Base-by-base conservation (phyloP, 2,888 invertebrate genomes). In the Scaeva pyrastri region DNA sequence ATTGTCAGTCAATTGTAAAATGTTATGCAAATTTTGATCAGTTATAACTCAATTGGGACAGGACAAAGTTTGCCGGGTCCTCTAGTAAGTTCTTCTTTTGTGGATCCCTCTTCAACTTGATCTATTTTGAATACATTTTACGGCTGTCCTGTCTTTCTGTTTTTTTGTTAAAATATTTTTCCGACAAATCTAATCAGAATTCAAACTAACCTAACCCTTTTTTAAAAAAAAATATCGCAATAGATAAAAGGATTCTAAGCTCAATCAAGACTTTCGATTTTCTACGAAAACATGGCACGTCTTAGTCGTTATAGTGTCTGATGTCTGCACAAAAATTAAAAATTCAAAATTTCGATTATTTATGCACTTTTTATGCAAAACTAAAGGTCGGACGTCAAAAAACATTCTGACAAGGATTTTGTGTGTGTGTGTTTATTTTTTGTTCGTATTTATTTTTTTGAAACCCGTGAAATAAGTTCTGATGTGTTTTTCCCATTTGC, bases 281-380 rank as follows among this genome's bases (percentile, higher is more conserved):
- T 50, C 58, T 80, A 41, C 48, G 48, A 58, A 66, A 66, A 16
- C 6, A 31, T 62, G 50, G 19, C 26, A 21, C 43, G 55, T 68
- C 77, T 60, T 14, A 60, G 48, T 66, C 64, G 45, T 66, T 48
- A 31, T 31, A 43, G 50, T 70, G 74, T 72, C 80, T 76, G 80
- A 43, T 70, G 74, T 72, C 80, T 76, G 80, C 21, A 3, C 2
- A 26, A 16, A 10, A 56, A 36, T 19, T 36, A 66, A 72, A 74
- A 81, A 66, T 64, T 66, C 76, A 77, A 68, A 81, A 81, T 56
- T 71, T 55, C 75, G 72, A 80, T 89, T 90, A 91, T 91, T 91
- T 91, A 91, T 91, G 90, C 88, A 88, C 89, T 91, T 91, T 91
- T 91, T 91, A 91, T 91, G 91, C 91, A 90, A 90, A 91, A 82